phyloP scores from a whole-genome alignment of 2,797 vertebrate genomes.

The Fistularia tabacaria region DNA sequence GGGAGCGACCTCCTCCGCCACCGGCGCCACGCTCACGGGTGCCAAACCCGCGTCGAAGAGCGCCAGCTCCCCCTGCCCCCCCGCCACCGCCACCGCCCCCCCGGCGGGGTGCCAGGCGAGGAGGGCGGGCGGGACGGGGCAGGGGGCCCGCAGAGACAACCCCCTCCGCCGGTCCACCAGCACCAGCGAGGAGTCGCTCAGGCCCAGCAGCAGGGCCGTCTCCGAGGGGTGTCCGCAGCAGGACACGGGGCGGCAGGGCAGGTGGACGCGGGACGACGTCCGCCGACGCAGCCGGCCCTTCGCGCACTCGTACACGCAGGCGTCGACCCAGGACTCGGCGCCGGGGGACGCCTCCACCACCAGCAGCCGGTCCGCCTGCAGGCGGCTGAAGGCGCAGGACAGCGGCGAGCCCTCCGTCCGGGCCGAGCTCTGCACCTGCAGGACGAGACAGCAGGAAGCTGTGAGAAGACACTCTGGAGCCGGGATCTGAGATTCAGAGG shows the following conservation, averaged over 20 bases:
- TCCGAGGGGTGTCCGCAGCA: slow-evolving; percentile 81
- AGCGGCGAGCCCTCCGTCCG: slow-evolving; percentile 81
- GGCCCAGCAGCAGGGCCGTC: slow-evolving; percentile 82
- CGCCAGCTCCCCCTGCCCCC: slow-evolving; percentile 86
- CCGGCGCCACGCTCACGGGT: slow-evolving; percentile 79
- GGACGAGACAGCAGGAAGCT: slow-evolving; percentile 6
- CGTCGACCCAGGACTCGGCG: slow-evolving; percentile 72
- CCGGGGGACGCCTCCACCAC: slow-evolving; percentile 79
- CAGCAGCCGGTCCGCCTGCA: slow-evolving; percentile 81
- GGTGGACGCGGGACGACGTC: slow-evolving; percentile 75
- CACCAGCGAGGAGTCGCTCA: slow-evolving; percentile 86
- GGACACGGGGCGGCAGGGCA: slow-evolving; percentile 78
- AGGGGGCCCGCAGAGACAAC: slow-evolving; percentile 74
- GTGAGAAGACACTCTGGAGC: not conserved
- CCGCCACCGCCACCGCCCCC: slow-evolving; percentile 77
- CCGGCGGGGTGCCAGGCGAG: slow-evolving; percentile 87
- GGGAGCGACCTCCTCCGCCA: slow-evolving; percentile 80
- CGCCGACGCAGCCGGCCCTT: slow-evolving; percentile 76
- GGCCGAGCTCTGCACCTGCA: slow-evolving; percentile 80
- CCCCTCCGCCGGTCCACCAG: slow-evolving; percentile 81
- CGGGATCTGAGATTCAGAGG: too few relatives aligned
- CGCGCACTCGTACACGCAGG: slow-evolving; percentile 80
- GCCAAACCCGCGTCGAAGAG: slow-evolving; percentile 87
- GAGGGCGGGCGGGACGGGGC: slow-evolving; percentile 77
- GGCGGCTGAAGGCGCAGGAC: slow-evolving; percentile 82